These are phyloP conservation scores for Rhodeus uyekii DNA, from an alignment of 2,797 vertebrate genomes.

Conservation along the genomic window DNA sequence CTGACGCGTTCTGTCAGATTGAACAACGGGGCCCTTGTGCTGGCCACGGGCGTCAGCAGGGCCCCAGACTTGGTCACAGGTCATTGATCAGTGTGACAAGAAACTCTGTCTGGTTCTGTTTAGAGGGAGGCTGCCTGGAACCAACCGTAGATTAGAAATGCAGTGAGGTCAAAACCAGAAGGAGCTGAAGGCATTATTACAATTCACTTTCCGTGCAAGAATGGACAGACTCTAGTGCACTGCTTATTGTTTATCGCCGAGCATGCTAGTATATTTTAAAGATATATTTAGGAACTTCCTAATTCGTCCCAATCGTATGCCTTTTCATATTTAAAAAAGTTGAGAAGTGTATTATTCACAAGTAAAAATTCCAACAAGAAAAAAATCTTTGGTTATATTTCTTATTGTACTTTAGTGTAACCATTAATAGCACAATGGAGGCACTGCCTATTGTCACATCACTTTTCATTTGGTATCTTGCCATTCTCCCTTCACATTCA, in stretches of 20 bases:
- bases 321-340: neutral
- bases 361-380: no score
- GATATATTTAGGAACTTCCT: neutral
- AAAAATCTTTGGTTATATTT: no score
- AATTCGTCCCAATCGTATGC: neutral
- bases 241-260: neutral
- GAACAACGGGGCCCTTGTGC: conserved; percentile 85
- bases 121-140: conserved; percentile 54
- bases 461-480: no score
- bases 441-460: no score
- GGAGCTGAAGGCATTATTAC: conserved; percentile 46
- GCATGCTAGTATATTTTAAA: neutral
- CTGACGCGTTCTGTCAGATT: conserved; percentile 65
- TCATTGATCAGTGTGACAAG: conserved; percentile 58
- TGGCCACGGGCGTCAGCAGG: conserved; percentile 54
- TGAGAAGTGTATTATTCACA: neutral
- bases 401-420: no score
- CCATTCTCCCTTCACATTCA: no score
- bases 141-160: conserved; percentile 47
- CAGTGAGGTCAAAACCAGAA: conserved; percentile 43
- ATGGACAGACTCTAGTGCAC: neutral
- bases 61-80: conserved; percentile 59
- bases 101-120: conserved; percentile 59
- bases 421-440: no score
- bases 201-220: conserved; percentile 32